These are phyloP conservation scores for Rhingia rostrata DNA, from an alignment of 2,888 invertebrate genomes.

Conservation along the genomic window DNA sequence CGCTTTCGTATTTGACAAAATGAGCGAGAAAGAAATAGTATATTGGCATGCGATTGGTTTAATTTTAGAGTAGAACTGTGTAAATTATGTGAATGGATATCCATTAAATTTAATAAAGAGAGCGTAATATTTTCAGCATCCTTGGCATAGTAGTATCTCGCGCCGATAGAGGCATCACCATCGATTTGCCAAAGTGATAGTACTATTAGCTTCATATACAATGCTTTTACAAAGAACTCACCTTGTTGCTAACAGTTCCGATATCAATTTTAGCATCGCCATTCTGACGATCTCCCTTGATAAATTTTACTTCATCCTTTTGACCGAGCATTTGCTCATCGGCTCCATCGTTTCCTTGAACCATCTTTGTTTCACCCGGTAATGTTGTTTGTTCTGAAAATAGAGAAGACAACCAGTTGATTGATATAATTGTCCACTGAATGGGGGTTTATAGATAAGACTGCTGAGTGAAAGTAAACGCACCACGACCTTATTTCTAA, in stretches of 20 bases:
- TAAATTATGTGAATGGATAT: no score
- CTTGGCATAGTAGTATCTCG: no score
- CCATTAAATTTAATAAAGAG: no score
- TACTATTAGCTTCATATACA: no score
- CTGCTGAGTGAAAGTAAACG: neutral
- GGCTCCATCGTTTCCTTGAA: slow-evolving; percentile 86
- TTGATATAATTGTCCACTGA: neutral
- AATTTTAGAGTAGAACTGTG: no score
- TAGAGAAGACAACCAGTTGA: slow-evolving; percentile 8
- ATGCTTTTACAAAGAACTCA: slow-evolving; percentile 76
- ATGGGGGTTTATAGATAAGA: neutral
- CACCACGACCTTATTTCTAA: neutral
- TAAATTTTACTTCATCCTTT: slow-evolving; percentile 89
- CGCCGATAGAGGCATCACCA: no score
- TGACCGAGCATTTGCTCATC: slow-evolving; percentile 87
- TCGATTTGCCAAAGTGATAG: no score
- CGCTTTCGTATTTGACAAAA: no score
- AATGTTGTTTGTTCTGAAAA: slow-evolving; percentile 20
- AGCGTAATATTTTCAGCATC: no score
- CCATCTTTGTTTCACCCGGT: slow-evolving; percentile 80
- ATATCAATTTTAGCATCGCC: slow-evolving; percentile 95
- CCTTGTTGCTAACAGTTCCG: slow-evolving; percentile 85
- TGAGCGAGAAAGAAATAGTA: no score
- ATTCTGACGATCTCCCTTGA: slow-evolving; percentile 89
- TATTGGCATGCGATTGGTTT: no score